Evolutionary conservation across 2,888 invertebrate genomes (phyloP).

Genomic region (Drosophila stalkeri): DNA sequence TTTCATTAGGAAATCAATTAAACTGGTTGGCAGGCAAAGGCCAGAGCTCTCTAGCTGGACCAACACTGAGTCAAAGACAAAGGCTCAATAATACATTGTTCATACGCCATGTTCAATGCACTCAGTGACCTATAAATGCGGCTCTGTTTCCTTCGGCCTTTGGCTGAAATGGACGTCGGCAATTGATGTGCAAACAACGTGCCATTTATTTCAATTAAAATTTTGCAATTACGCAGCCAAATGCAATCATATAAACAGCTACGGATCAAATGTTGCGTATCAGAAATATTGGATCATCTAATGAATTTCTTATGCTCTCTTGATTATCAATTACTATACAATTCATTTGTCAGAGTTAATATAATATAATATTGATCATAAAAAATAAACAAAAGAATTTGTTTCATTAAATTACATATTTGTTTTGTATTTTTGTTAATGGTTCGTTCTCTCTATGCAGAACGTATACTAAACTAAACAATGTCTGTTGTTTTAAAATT

Average conservation of each 20-base stretch:
- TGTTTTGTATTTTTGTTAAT: no score
- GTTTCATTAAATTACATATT: slow-evolving; percentile 7
- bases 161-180: slow-evolving; percentile 1
- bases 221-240: slow-evolving; percentile 26
- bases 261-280: neutral
- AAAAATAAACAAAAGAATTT: neutral
- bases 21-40: slow-evolving; percentile 29
- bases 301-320: neutral
- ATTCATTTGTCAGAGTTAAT: neutral
- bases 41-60: slow-evolving; percentile 18
- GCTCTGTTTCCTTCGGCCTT: slow-evolving; percentile 12
- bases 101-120: slow-evolving; percentile 26
- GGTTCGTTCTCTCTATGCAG: no score
- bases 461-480: no score
- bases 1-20: slow-evolving; percentile 68
- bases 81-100: slow-evolving; percentile 24
- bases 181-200: slow-evolving; percentile 40
- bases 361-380: neutral
- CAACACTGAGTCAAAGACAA: slow-evolving; percentile 2
- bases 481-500: no score
- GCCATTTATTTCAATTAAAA: slow-evolving; percentile 43
- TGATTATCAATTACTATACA: neutral
- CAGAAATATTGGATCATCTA: neutral
- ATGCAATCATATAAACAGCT: slow-evolving; percentile 24
- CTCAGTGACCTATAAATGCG: slow-evolving; percentile 22